phyloP scores from a whole-genome alignment of 2,113 vertebrate species.

The Micronycteris hirsuta region DNA sequence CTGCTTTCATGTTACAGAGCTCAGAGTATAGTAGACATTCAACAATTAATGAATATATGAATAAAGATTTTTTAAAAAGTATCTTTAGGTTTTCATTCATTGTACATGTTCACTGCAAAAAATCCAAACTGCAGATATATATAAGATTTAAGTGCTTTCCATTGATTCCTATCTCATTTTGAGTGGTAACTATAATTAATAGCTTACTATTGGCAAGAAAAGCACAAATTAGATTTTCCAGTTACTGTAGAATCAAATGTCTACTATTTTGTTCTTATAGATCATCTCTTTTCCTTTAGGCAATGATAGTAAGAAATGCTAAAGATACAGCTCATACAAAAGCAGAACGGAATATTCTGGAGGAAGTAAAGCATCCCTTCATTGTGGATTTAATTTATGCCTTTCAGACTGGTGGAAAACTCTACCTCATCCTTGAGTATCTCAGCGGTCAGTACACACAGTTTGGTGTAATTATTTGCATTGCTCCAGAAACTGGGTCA shows the following conservation, averaged over 20 bases:
- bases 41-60: constrained; percentile 22
- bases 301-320: constrained; percentile 98
- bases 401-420: constrained; percentile 98
- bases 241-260: constrained; percentile 51
- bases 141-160: constrained; percentile 20
- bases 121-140: background rate
- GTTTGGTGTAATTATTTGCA: constrained; percentile 59
- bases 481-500: constrained; percentile 49
- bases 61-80: background rate
- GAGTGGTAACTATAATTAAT: constrained; percentile 6
- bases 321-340: constrained; percentile 99
- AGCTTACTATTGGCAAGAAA: constrained; percentile 34
- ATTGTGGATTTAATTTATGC: constrained; percentile 99
- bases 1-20: constrained; percentile 14
- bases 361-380: constrained; percentile 98
- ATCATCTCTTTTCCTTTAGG: constrained; percentile 82
- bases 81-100: constrained; percentile 26
- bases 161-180: constrained; percentile 16
- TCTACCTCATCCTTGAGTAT: constrained; percentile 99
- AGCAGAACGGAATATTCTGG: constrained; percentile 96
- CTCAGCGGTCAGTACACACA: constrained; percentile 91
- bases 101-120: constrained; percentile 13
- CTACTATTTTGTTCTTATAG: constrained; percentile 56
- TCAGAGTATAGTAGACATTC: background rate
- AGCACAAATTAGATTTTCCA: constrained; percentile 47